A percentile compares a stretch with the other conserved stretches of the same genome.
These are phyloP conservation scores for Callosobruchus maculatus DNA, from an alignment of 2,888 invertebrate species.

Conservation along the genomic window DNA sequence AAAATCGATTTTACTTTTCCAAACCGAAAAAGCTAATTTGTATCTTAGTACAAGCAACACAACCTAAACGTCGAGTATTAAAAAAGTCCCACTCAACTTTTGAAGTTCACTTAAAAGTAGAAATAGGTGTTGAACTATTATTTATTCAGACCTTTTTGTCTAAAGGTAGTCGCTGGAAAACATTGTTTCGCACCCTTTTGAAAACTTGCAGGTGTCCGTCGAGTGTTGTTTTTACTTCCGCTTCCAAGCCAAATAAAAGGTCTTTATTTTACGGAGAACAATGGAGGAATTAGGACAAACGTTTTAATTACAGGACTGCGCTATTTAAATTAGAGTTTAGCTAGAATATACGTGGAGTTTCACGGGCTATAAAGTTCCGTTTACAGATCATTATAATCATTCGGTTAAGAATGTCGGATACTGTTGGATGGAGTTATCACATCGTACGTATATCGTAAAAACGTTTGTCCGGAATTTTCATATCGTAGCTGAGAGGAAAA, in stretches of 20 bases:
- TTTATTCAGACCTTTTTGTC: not conserved
- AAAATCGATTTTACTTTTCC: too few species aligned
- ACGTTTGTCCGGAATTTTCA: too few species aligned
- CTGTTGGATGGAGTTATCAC: too few species aligned
- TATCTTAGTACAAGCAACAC: not conserved
- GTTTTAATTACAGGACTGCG: not conserved
- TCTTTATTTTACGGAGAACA: not conserved
- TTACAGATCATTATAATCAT: too few species aligned
- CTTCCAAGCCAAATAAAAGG: not conserved
- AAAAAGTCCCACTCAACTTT: not conserved
- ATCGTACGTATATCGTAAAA: too few species aligned
- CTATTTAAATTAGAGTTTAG: not conserved
- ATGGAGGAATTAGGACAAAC: not conserved
- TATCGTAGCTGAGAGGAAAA: too few species aligned
- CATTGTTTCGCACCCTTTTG: not conserved
- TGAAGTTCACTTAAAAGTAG: not conserved
- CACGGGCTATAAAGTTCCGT: too few species aligned
- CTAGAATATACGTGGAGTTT: not conserved
- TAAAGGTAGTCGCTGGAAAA: not conserved
- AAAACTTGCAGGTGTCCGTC: not conserved
- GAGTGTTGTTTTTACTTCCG: not conserved
- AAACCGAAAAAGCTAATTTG: too few species aligned
- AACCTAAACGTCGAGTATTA: not conserved
- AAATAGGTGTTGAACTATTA: not conserved
- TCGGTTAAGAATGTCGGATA: too few species aligned